Conservation (phyloP, 2,797 vertebrate genomes). For the Sphenopsis melanotis region DNA sequence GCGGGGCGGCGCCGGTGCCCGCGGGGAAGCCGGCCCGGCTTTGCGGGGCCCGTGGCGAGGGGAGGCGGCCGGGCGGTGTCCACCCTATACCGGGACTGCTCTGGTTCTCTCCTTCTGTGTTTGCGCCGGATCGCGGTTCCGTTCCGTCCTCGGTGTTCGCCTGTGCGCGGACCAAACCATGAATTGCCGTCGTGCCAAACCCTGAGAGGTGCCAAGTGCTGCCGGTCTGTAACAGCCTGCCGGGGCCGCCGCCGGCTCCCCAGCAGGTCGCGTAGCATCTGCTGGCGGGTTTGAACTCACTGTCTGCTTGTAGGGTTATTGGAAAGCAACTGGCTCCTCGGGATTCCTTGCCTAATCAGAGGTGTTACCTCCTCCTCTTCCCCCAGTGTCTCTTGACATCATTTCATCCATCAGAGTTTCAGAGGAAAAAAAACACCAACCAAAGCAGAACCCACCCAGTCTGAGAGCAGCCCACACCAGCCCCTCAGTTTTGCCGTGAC, state of each 20-base stretch:
- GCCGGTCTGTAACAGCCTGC: neutral
- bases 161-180: accelerated
- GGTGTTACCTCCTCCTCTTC: slow-evolving; percentile 61
- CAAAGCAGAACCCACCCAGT: slow-evolving; percentile 66
- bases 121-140: too few species aligned
- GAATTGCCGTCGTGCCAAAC: neutral
- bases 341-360: slow-evolving; percentile 54
- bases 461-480: slow-evolving; percentile 59
- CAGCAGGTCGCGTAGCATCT: neutral
- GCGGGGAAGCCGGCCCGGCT: neutral
- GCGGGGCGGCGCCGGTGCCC: neutral
- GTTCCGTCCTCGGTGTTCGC: neutral
- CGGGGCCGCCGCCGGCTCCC: neutral
- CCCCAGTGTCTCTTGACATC: slow-evolving; percentile 66
- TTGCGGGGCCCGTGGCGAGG: neutral
- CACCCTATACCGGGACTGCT: too few species aligned
- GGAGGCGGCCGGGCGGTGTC: neutral
- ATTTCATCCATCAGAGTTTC: slow-evolving; percentile 62
- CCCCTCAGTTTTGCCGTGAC: slow-evolving; percentile 39
- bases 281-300: neutral
- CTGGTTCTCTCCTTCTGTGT: neutral
- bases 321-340: slow-evolving; percentile 34
- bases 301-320: neutral
- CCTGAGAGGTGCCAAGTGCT: neutral
- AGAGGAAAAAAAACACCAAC: neutral